A percentile compares a stretch with the other conserved stretches of the same genome.
Evolutionary conservation across 2,888 invertebrate genomes (phyloP).

Genomic region (Hypsopygia costalis): DNA sequence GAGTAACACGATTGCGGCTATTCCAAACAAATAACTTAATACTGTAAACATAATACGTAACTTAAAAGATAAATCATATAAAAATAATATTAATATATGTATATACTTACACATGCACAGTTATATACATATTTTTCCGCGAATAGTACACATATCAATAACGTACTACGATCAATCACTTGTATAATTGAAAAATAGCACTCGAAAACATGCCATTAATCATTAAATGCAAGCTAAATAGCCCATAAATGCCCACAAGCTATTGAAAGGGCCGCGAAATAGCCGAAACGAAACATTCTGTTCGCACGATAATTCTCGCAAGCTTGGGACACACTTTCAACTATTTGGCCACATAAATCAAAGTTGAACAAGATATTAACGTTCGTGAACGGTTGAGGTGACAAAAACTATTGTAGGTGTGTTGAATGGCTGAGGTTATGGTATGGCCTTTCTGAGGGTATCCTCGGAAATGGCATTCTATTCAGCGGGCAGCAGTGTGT

Average conservation of each 20-base stretch:
- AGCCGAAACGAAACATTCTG: conserved; percentile 43
- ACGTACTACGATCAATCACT: conserved; percentile 9
- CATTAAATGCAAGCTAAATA: conserved; percentile 53
- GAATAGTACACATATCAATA: too few species aligned
- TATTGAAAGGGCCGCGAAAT: conserved; percentile 61
- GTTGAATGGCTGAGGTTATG: conserved; percentile 52
- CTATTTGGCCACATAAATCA: conserved; percentile 61
- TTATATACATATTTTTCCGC: too few species aligned
- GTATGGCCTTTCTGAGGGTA: conserved; percentile 43
- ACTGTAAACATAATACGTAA: too few species aligned
- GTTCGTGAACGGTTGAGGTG: conserved; percentile 43
- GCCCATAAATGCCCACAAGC: conserved; percentile 72
- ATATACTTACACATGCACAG: too few species aligned
- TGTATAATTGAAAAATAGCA: conserved; percentile 4
- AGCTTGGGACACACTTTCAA: conserved; percentile 18
- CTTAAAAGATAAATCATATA: too few species aligned
- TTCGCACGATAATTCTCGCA: conserved; percentile 48
- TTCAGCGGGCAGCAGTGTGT: conserved; percentile 3
- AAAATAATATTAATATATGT: too few species aligned
- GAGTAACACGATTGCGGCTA: too few species aligned
- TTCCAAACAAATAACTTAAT: too few species aligned
- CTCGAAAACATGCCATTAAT: conserved; percentile 53
- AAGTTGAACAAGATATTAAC: conserved; percentile 66
- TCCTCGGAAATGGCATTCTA: conserved; percentile 10
- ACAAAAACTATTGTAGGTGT: conserved; percentile 62